Conservation (phyloP, 1,140 invertebrate genomes). For the Daktulosphaira vitifoliae region DNA sequence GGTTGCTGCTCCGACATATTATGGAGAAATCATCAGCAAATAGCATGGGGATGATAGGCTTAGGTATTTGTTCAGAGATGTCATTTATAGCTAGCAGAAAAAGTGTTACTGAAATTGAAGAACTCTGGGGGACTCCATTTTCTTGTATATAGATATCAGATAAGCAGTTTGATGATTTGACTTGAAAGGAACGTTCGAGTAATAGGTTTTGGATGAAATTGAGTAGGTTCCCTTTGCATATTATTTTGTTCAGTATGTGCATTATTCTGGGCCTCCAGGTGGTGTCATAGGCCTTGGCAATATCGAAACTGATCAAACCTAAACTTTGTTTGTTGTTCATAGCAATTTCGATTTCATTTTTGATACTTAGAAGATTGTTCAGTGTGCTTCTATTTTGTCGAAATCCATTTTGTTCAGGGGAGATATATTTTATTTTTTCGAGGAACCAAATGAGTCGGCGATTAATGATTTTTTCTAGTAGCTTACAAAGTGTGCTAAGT, state of each 20-base stretch:
- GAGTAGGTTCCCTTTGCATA: not conserved
- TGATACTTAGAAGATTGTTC: not conserved
- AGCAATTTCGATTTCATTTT: slow-evolving; percentile 3
- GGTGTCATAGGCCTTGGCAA: not conserved
- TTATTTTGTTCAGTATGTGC: not conserved
- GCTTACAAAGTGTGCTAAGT: not conserved
- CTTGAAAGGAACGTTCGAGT: not conserved
- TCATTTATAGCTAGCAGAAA: not conserved
- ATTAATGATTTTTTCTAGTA: slow-evolving; percentile 3
- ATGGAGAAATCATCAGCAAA: slow-evolving; percentile 10
- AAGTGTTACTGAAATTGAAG: not conserved
- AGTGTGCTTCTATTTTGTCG: not conserved
- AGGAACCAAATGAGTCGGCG: not conserved
- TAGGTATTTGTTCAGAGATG: not conserved
- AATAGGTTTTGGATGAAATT: not conserved
- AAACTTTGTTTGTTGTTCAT: not conserved
- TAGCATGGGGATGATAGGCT: not conserved
- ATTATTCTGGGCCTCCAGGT: not conserved
- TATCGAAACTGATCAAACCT: not conserved
- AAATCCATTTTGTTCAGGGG: not conserved
- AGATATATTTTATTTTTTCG: not conserved
- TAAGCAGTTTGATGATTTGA: not conserved
- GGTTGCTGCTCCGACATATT: not conserved
- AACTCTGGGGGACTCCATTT: slow-evolving; percentile 26
- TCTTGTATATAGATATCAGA: slow-evolving; percentile 1